These are phyloP conservation scores for Caenorhabditis elegans DNA, from an alignment of 1,140 invertebrate genomes.

Conservation along the genomic window WBcel235 BX284602.5:12831001-12831500, in stretches of 20 bases:
- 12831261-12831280: conserved; percentile 79
- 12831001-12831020: conserved; percentile 76
- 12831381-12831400: conserved; percentile 9
- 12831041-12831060: conserved; percentile 75
- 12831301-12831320: conserved; percentile 76
- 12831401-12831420: conserved; percentile 55
- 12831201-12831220: conserved; percentile 67
- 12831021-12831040: conserved; percentile 80
- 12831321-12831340: conserved; percentile 33
- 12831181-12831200: conserved; percentile 66
- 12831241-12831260: conserved; percentile 76
- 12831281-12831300: conserved; percentile 72
- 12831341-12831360: conserved; percentile 41
- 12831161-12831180: conserved; percentile 69
- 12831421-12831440: conserved; percentile 66
- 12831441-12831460: conserved; percentile 68
- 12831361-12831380: neutral
- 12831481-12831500: conserved; percentile 64
- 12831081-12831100: conserved; percentile 32
- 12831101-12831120: neutral
- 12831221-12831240: conserved; percentile 71
- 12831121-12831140: conserved; percentile 39
- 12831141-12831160: conserved; percentile 56
- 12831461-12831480: conserved; percentile 71
- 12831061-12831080: conserved; percentile 67